phyloP scores from a whole-genome alignment of 2,888 invertebrate genomes.

The Eugnorisma glareosa region DNA sequence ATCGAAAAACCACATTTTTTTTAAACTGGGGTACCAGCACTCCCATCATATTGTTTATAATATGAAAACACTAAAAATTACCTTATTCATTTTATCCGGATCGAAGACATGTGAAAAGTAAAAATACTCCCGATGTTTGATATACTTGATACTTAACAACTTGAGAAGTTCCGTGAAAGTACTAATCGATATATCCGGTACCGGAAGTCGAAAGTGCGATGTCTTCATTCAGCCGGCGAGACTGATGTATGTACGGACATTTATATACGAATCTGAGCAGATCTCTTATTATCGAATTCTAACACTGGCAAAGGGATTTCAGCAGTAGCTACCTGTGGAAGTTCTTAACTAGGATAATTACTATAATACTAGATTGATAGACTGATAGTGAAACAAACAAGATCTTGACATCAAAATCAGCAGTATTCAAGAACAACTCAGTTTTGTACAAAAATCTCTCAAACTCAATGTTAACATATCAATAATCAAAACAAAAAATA shows the following conservation, averaged over 20 bases:
- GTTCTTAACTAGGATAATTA: not conserved
- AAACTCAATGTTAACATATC: constrained; percentile 18
- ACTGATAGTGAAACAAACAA: not conserved
- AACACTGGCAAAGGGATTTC: not conserved
- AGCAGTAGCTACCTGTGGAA: not conserved
- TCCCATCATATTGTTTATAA: too few species aligned
- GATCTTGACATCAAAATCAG: not conserved
- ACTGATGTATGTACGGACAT: constrained; percentile 23
- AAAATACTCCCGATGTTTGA: not conserved
- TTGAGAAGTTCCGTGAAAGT: constrained; percentile 20
- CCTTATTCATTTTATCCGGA: not conserved
- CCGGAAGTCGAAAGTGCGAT: constrained; percentile 33
- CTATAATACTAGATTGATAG: not conserved
- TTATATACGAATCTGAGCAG: not conserved
- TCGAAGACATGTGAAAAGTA: not conserved
- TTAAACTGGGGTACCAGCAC: not conserved
- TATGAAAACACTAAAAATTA: not conserved
- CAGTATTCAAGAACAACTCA: not conserved
- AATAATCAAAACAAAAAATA: constrained; percentile 35
- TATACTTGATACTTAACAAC: not conserved
- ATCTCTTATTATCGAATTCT: not conserved
- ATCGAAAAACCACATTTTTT: not conserved
- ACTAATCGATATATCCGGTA: constrained; percentile 33
- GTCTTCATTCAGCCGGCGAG: constrained; percentile 24
- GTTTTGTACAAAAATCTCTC: not conserved